Evolutionary conservation across 1,140 invertebrate species (phyloP), one percentile per base, ranked within the genome.

Genomic region (Psilanteris sp.): DNA sequence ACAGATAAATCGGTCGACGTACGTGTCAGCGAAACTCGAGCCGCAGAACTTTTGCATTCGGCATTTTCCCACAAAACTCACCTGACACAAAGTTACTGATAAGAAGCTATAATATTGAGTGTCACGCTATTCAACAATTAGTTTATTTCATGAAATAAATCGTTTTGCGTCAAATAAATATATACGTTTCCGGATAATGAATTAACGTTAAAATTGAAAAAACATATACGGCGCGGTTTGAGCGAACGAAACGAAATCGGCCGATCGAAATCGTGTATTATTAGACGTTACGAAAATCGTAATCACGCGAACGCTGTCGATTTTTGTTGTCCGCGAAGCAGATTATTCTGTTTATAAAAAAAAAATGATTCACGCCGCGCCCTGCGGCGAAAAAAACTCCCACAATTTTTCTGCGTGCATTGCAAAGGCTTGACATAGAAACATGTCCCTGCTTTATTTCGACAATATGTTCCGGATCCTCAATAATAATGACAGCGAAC

Each of bases 31-130:
- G 85, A 82, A 81, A 83, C 59, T 37, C 74, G 81, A 82, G 62
- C 74, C 61, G 37, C 46, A 75, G 81, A 79, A 81, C 85, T 79
- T 75, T 70, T 71, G 78, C 75, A 74, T 76, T 66, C 52, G 54
- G 67, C 75, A 74, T 85, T 87, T 87, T 87, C 85, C 85, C 85
- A 88, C 85, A 87, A 86, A 88, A 87, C 83, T 86, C 85, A 86
- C 82, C 83, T 86, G 82, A 85, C 85, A 83, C 67, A 73, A 22
- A 71, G 37, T 54, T 18, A 48, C 36, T 61, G 83, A 85, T 81
- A 83, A 85, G 68, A 54, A 41, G 32, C 20, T 36, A n/a, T n/a
- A n/a, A n/a, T n/a, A n/a, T n/a, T n/a, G n/a, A n/a, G n/a, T n/a
- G n/a, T n/a, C n/a, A n/a, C n/a, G n/a, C n/a, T n/a, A n/a, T n/a